These are phyloP conservation scores for Pollenia labialis DNA, from an alignment of 2,888 invertebrate genomes.

Conservation along the genomic window DNA sequence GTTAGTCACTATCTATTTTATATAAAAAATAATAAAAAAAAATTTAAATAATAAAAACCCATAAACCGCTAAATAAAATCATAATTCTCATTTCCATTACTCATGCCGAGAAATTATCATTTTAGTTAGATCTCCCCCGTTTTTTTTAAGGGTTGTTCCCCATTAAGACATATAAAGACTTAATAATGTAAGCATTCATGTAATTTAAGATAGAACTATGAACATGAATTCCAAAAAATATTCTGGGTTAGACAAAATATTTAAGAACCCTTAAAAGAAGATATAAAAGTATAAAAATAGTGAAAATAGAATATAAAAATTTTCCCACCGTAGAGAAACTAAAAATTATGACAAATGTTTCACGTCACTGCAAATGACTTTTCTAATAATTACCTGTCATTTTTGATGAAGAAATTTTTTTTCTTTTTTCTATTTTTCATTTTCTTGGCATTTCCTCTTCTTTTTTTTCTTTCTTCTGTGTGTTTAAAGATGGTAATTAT, in stretches of 20 bases:
- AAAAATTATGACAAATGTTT: constrained; percentile 82
- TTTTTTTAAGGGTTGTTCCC: constrained; percentile 50
- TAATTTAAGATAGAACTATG: constrained; percentile 44
- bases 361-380: constrained; percentile 80
- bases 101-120: constrained; percentile 37
- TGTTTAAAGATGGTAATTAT: constrained; percentile 28
- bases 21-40: not conserved
- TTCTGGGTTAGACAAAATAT: not conserved
- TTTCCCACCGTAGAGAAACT: constrained; percentile 62
- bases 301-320: constrained; percentile 33
- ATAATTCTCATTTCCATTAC: constrained; percentile 55
- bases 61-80: constrained; percentile 61
- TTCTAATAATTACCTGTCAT: constrained; percentile 73
- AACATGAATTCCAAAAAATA: constrained; percentile 46
- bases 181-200: constrained; percentile 52
- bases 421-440: constrained; percentile 38
- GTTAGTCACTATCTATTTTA: not conserved
- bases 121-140: constrained; percentile 18
- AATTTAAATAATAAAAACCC: constrained; percentile 8
- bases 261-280: constrained; percentile 44
- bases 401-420: constrained; percentile 56
- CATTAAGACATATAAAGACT: constrained; percentile 14
- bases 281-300: constrained; percentile 44
- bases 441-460: constrained; percentile 52
- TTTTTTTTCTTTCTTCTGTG: not conserved